Base-by-base conservation (phyloP, 2,888 invertebrate species). In the Tribolium freemani region DNA sequence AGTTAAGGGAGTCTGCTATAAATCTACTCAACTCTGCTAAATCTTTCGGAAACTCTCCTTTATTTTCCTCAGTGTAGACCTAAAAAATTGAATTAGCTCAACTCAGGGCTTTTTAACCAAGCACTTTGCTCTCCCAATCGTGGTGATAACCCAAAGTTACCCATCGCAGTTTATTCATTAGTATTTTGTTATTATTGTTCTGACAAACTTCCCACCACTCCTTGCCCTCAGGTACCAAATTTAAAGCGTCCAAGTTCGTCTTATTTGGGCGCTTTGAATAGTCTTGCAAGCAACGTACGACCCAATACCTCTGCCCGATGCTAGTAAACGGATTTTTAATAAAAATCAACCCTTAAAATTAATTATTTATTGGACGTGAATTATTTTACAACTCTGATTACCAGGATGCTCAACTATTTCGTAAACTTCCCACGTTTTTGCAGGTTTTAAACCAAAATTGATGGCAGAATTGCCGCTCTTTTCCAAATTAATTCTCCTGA, bases 91-190 rank as follows among this genome's bases (percentile, higher is more conserved):
- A 11, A 38, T 6, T 60, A 48, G 10, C 10, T 11, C 16, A 60
- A 30, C 61, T 13, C 31, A 57, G 20, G 10, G 45, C 11, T 45
- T 48, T 31, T 11, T 48, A 80, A 10, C 4, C 16, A 0, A 87
- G 88, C 87, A 93, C 92, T 90, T 99, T 99, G 64, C 96, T 94
- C 81, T 97, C 93, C 99, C 99, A 99, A 85, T 99, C 93, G 86
- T 99, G 98, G 87, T 99, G 99, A 84, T 98, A 98, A 9, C 99
- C 99, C 38, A 99, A 87, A 0, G 99, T 99, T 0, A 94, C 91
- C 99, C 99, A 99, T 79, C 99, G 88, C 79, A 99, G 84, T 80
- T 91, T 90, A 53, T 88, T 84, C 31, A 86, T 71, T n/a, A 88
- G 77, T 20, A 79, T 76, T 69, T 76, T 76, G 73, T 82, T 79